These are phyloP conservation scores for Felis catus DNA, from an alignment of 2,113 vertebrate genomes.

Conservation along the genomic window F.catus_Fca126_mat1.0 CM031420.1:132469001-132469500, in stretches of 20 bases:
- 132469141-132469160: not conserved
- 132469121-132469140: not conserved
- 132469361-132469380: not conserved
- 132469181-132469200: not conserved
- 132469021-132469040: not conserved
- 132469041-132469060: not conserved
- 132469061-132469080: not conserved
- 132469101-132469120: not conserved
- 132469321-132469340: not conserved
- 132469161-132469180: not conserved
- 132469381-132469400: not conserved
- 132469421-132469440: slow-evolving; percentile 28
- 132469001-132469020: not conserved
- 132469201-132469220: not conserved
- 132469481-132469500: not conserved
- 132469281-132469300: not conserved
- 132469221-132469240: not conserved
- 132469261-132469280: not conserved
- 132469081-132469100: not conserved
- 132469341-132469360: not conserved
- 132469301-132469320: not conserved
- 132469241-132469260: not conserved
- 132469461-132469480: not conserved
- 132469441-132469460: not conserved
- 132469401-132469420: not conserved